phyloP scores from a whole-genome alignment of 1,140 invertebrate species.

The Carposina sasakii region DNA sequence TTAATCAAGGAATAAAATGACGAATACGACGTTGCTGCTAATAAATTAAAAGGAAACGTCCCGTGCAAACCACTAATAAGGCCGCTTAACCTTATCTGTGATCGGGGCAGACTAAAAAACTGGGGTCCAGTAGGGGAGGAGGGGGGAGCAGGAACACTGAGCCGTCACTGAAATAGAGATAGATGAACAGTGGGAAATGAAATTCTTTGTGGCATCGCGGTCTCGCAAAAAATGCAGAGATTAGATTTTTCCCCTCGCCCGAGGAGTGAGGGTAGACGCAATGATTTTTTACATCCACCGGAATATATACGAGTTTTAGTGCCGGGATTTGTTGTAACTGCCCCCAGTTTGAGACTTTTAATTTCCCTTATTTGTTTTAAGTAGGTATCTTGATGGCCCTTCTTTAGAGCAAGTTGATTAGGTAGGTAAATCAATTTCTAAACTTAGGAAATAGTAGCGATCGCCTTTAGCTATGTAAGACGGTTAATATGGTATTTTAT shows the following conservation, averaged over 20 bases:
- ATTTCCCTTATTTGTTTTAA: conserved; percentile 58
- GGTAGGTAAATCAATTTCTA: too few relatives aligned
- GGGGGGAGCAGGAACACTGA: conserved; percentile 60
- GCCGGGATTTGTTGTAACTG: conserved; percentile 64
- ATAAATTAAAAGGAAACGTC: conserved; percentile 58
- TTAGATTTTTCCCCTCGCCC: conserved; percentile 72
- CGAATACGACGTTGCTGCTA: conserved; percentile 12
- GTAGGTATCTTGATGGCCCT: background rate
- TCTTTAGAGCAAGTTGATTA: background rate
- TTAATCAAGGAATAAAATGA: conserved; percentile 9
- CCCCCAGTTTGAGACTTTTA: conserved; percentile 67
- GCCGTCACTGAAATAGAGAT: conserved; percentile 72
- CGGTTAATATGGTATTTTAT: too few relatives aligned
- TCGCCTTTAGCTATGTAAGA: too few relatives aligned
- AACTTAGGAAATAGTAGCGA: too few relatives aligned
- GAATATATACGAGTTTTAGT: conserved; percentile 69
- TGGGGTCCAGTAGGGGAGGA: conserved; percentile 28
- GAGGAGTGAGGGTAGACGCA: conserved; percentile 64
- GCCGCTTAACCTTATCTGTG: conserved; percentile 68
- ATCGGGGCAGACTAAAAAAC: conserved; percentile 69
- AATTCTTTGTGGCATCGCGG: conserved; percentile 74
- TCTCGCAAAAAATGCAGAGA: conserved; percentile 74
- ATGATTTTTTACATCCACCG: conserved; percentile 68
- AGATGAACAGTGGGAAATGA: conserved; percentile 74
- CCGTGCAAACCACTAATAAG: conserved; percentile 64